Evolutionary conservation across 2,113 vertebrate species (phyloP).

Genomic region (Amblyornis subalaris): DNA sequence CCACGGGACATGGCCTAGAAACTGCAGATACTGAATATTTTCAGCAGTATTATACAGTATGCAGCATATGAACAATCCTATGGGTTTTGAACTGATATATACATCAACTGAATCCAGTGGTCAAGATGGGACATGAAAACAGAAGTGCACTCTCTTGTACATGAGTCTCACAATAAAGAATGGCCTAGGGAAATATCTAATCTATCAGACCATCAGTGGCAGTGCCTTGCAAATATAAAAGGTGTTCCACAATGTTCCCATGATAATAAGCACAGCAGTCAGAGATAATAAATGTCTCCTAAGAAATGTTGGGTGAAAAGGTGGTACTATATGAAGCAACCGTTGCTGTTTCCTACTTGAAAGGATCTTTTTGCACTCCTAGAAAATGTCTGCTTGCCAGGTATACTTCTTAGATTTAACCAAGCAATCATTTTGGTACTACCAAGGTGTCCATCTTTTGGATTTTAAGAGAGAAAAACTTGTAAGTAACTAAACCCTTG

Average conservation of each 20-base stretch:
- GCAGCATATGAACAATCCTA: background rate
- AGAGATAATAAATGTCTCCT: background rate
- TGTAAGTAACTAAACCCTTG: background rate
- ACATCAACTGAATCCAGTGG: background rate
- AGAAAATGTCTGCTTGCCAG: background rate
- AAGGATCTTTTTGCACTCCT: background rate
- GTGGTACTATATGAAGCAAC: background rate
- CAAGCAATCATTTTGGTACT: background rate
- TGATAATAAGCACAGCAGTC: background rate
- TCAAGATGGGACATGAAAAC: background rate
- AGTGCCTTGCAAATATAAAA: background rate
- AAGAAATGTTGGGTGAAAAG: background rate
- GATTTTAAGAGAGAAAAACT: slow-evolving; percentile 28
- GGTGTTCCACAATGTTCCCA: background rate
- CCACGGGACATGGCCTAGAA: background rate
- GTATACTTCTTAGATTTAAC: background rate
- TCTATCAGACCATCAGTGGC: background rate
- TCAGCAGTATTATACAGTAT: background rate
- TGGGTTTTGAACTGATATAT: background rate
- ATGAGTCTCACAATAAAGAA: background rate
- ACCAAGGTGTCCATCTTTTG: background rate
- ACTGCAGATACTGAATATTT: background rate
- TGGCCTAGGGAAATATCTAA: background rate
- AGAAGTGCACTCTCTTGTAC: background rate
- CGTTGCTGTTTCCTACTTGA: background rate